Evolutionary conservation across 2,113 vertebrate genomes (phyloP).

Genomic region (Aythya baeri): DNA sequence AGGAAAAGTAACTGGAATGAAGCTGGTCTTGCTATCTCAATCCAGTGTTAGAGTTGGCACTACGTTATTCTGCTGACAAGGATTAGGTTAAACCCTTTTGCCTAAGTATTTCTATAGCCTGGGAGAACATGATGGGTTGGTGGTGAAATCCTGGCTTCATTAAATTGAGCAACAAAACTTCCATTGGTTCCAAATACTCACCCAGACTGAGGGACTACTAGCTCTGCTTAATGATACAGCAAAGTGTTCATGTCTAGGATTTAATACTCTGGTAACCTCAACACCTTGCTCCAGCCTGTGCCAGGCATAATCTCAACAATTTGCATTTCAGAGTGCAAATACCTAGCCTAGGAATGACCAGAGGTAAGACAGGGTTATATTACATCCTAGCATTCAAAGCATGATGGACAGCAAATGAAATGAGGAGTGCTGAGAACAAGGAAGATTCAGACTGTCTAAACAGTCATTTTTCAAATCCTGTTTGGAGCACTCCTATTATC

Average conservation of each 20-base stretch:
- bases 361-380: not conserved
- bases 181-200: not conserved
- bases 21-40: not conserved
- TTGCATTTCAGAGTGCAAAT: not conserved
- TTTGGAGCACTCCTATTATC: not conserved
- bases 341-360: not conserved
- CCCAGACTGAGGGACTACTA: not conserved
- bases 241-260: not conserved
- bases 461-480: rapidly evolving
- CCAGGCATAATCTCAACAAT: not conserved
- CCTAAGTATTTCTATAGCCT: not conserved
- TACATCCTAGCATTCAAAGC: not conserved
- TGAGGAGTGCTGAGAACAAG: not conserved
- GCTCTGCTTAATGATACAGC: not conserved
- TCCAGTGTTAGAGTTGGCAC: not conserved
- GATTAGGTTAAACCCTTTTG: not conserved
- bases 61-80: not conserved
- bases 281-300: not conserved
- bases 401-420: rapidly evolving
- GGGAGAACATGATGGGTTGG: rapidly evolving
- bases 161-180: not conserved
- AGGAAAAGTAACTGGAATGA: not conserved
- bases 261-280: not conserved
- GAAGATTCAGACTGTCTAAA: not conserved
- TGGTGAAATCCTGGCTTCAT: not conserved